phyloP scores from a whole-genome alignment of 2,888 invertebrate genomes.

The Hesperia comma region DNA sequence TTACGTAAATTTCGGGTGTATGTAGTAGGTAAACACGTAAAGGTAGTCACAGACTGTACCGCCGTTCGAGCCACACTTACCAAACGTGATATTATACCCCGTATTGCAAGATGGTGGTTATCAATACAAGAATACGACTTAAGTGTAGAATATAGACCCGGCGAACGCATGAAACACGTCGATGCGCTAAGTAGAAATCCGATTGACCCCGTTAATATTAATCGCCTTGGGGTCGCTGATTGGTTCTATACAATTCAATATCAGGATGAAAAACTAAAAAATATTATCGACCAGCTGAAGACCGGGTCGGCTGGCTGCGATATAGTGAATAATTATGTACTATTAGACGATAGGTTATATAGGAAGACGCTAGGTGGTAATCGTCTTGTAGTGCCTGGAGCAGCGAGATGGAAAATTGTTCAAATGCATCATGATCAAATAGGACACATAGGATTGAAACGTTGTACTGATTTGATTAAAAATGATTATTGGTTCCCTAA shows the following conservation, averaged over 20 bases:
- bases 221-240: constrained; percentile 41
- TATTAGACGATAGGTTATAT: constrained; percentile 42
- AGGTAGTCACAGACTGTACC: constrained; percentile 50
- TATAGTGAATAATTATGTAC: constrained; percentile 41
- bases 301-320: constrained; percentile 23
- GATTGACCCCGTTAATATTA: constrained; percentile 38
- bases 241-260: constrained; percentile 46
- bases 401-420: constrained; percentile 49
- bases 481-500: constrained; percentile 9
- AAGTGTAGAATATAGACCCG: constrained; percentile 10
- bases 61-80: constrained; percentile 48
- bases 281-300: constrained; percentile 33
- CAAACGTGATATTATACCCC: constrained; percentile 47
- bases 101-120: constrained; percentile 53
- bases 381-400: constrained; percentile 47
- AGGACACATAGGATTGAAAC: constrained; percentile 48
- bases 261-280: constrained; percentile 42
- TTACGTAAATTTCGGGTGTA: constrained; percentile 47
- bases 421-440: constrained; percentile 54
- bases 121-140: constrained; percentile 11
- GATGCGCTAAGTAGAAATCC: constrained; percentile 39
- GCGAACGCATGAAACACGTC: constrained; percentile 32
- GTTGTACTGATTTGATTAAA: constrained; percentile 45
- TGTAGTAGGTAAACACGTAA: constrained; percentile 43
- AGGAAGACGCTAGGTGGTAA: constrained; percentile 1